Evolutionary conservation across 2,113 vertebrate species (phyloP).

Genomic region (Sander lucioperca): DNA sequence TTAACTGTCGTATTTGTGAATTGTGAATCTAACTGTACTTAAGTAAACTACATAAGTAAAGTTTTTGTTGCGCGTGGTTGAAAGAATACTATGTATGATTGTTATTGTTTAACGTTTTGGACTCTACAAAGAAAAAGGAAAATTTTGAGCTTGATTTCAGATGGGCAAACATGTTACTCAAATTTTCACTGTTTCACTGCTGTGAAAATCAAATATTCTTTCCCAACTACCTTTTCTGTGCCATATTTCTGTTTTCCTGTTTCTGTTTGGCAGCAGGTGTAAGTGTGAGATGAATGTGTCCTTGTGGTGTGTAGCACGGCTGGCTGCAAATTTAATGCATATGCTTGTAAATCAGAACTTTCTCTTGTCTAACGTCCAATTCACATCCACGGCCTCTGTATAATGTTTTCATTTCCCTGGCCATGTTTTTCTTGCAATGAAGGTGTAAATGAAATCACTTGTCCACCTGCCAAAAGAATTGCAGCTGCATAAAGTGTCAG

Average conservation of each 20-base stretch:
- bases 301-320: slow-evolving; percentile 49
- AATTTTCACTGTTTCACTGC: background rate
- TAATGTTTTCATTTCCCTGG: slow-evolving; percentile 62
- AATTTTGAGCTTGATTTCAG: slow-evolving; percentile 20
- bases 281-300: slow-evolving; percentile 65
- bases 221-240: slow-evolving; percentile 24
- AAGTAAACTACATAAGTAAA: background rate
- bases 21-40: background rate
- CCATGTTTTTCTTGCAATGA: slow-evolving; percentile 62
- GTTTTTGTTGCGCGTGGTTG: background rate
- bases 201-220: slow-evolving; percentile 34
- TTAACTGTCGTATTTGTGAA: slow-evolving; percentile 10
- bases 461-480: slow-evolving; percentile 62
- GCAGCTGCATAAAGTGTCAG: slow-evolving; percentile 47
- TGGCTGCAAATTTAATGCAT: slow-evolving; percentile 67
- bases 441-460: slow-evolving; percentile 70
- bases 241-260: slow-evolving; percentile 37
- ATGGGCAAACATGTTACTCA: slow-evolving; percentile 6
- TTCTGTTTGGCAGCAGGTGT: slow-evolving; percentile 57
- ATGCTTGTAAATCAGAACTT: slow-evolving; percentile 67
- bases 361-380: slow-evolving; percentile 60
- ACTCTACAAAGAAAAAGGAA: slow-evolving; percentile 20
- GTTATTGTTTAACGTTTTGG: slow-evolving; percentile 9
- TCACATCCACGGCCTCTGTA: slow-evolving; percentile 55
- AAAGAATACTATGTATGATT: background rate